Evolutionary conservation across 1,140 invertebrate species (phyloP), one percentile per base, ranked within the genome.

Genomic region (Solenopsis invicta): DNA sequence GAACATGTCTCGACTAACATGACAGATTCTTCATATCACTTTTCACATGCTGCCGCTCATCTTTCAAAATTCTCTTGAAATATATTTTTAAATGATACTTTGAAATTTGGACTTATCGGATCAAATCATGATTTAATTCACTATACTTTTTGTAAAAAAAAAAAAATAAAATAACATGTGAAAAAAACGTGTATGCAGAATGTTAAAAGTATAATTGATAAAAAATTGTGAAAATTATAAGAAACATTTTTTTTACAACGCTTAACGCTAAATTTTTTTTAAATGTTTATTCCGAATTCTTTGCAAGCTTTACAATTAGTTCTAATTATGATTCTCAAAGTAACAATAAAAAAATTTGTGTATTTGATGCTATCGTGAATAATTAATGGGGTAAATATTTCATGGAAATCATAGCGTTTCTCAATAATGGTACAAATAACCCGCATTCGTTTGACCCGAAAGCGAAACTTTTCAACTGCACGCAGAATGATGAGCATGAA

Each of bases 1-100:
- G 88, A 69, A 74, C 78, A 87, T 92, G 88, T 61, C 87, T 90
- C 87, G 54, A 91, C 78, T 88, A 86, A 91, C 90, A 91, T 92
- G 88, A 93, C 85, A 89, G 91, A 84, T 92, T 48, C 18, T 52
- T 89, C 12, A 13, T 29, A 52, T 87, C 24, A 8, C 54, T 16
- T 56, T 13, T 74, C 56, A 37, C n/a, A 29, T 45, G 24, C 2
- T 29, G 37, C 24, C 48, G 24, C n/a, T 67, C 12, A 45, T 29
- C 29, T 18, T 2, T 67, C 24, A 6, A 67, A 34, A 67, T 48
- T 50, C 1, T 56, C 10, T 56, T 6, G 5, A n/a, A 54, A 54
- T 54, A 54, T n/a, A n/a, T 54, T 41, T 8, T 41, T 8, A 41
- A 41, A 41, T 8, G 41, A 4, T 41, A 41, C 5, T 41, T 41